Percentiles rank a stretch among this genome's conserved stretches.
Evolutionary conservation across 2,888 invertebrate genomes (phyloP).

Genomic region (Rhamnusium bicolor): DNA sequence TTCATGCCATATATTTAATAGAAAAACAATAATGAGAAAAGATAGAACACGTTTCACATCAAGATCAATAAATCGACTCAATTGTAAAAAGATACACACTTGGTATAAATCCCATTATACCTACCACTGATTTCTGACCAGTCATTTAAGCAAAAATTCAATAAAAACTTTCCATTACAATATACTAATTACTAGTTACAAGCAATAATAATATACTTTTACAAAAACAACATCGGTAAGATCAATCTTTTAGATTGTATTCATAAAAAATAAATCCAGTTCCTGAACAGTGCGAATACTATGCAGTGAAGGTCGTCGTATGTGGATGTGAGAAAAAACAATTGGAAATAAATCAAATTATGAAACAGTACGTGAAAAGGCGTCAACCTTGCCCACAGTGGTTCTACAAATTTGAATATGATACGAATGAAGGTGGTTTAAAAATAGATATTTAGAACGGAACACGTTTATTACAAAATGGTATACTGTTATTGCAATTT

Average conservation of each 20-base stretch:
- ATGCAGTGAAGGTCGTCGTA: constrained; percentile 21
- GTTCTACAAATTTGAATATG: constrained; percentile 13
- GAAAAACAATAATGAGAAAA: too few relatives aligned
- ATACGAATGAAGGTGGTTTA: background rate
- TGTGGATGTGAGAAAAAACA: background rate
- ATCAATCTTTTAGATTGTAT: constrained; percentile 17
- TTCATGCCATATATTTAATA: too few relatives aligned
- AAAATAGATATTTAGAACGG: background rate
- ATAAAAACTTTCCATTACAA: too few relatives aligned
- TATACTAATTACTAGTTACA: background rate
- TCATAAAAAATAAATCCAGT: constrained; percentile 9
- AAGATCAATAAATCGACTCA: too few relatives aligned
- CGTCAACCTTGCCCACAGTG: constrained; percentile 16
- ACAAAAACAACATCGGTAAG: constrained; percentile 12
- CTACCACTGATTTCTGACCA: too few relatives aligned
- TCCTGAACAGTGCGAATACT: constrained; percentile 14
- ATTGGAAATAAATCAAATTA: constrained; percentile 16
- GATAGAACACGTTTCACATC: too few relatives aligned
- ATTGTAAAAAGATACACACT: too few relatives aligned
- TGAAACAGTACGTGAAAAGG: constrained; percentile 17
- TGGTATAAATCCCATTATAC: too few relatives aligned
- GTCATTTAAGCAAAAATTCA: too few relatives aligned
- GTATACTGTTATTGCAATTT: background rate
- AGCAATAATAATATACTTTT: background rate
- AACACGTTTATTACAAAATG: background rate